Conservation (phyloP, 2,797 vertebrate genomes). For the Selene dorsalis region DNA sequence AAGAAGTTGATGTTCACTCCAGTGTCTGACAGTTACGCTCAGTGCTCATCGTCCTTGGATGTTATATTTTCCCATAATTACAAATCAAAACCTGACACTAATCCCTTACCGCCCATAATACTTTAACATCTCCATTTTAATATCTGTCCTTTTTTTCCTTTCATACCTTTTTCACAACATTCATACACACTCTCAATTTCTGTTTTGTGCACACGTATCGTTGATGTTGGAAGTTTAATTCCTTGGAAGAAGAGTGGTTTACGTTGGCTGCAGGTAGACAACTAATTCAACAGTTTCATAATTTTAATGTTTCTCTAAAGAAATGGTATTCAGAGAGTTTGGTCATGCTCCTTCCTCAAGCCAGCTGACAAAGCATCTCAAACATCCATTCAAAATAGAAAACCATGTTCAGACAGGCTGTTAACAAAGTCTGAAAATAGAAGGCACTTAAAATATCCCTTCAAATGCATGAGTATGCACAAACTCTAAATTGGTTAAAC, state of each 20-base stretch:
- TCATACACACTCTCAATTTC: background rate
- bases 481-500: slow-evolving; percentile 34
- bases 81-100: slow-evolving; percentile 1
- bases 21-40: background rate
- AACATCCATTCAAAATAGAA: slow-evolving; percentile 51
- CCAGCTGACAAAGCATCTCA: slow-evolving; percentile 24
- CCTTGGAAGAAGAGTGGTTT: background rate
- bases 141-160: background rate
- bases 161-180: background rate
- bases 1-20: slow-evolving; percentile 1
- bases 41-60: slow-evolving; percentile 5
- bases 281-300: slow-evolving; percentile 20
- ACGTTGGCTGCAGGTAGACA: background rate
- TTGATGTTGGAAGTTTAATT: background rate
- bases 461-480: slow-evolving; percentile 31
- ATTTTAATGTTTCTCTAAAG: background rate
- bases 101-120: background rate
- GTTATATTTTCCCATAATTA: slow-evolving; percentile 7
- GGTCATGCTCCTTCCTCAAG: background rate
- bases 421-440: slow-evolving; percentile 65
- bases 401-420: slow-evolving; percentile 27
- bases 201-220: background rate
- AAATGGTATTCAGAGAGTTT: background rate
- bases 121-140: background rate
- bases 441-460: slow-evolving; percentile 50